These are phyloP conservation scores for Megaceryle maxima DNA, from an alignment of 2,113 vertebrate genomes.

Conservation along the genomic window DNA sequence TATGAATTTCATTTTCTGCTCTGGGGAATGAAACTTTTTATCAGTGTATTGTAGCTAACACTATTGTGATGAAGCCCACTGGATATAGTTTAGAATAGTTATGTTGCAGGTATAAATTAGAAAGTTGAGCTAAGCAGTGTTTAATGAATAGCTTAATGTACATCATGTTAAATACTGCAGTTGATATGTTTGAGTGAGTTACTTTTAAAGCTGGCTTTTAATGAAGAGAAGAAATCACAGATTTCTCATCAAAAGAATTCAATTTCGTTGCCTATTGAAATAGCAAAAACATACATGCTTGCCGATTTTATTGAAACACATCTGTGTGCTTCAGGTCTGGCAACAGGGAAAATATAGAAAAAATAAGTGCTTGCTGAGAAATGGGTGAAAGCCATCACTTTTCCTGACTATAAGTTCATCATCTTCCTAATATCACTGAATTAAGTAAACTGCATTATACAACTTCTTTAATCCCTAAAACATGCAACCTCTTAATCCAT, in stretches of 20 bases:
- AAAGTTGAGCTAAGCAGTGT: not conserved
- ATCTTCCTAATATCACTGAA: not conserved
- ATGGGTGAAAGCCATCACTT: not conserved
- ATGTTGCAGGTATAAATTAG: not conserved
- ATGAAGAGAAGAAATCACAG: not conserved
- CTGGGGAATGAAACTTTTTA: not conserved
- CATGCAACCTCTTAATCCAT: not conserved
- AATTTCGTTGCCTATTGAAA: not conserved
- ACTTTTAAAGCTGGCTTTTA: not conserved
- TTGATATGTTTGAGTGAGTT: not conserved
- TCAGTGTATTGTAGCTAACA: not conserved
- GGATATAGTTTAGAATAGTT: not conserved
- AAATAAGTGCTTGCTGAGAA: not conserved
- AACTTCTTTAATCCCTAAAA: not conserved
- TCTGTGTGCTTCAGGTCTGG: not conserved
- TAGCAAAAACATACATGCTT: not conserved
- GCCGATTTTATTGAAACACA: not conserved
- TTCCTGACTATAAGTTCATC: not conserved
- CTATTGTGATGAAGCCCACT: not conserved
- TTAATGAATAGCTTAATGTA: not conserved
- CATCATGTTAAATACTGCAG: not conserved
- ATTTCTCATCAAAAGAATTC: not conserved
- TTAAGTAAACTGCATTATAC: not conserved
- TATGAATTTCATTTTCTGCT: accelerated
- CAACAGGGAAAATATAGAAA: not conserved